phyloP scores from a whole-genome alignment of 2,113 vertebrate genomes.

The Entosphenus tridentatus region DNA sequence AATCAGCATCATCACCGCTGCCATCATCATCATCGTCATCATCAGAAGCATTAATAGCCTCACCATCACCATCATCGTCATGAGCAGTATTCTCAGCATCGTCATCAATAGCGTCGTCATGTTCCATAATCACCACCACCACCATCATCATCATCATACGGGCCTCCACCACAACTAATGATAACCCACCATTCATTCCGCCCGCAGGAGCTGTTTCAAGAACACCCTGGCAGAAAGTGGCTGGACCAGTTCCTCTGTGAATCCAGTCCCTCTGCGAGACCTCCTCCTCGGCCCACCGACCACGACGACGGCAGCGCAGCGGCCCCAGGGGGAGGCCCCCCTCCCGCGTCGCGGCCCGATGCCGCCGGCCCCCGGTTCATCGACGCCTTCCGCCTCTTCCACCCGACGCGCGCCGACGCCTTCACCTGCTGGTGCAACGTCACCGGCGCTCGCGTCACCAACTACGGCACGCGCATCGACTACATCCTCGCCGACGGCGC shows the following conservation, averaged over 20 bases:
- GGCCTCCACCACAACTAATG: too few relatives aligned
- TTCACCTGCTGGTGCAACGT: slow-evolving; percentile 56
- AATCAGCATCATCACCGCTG: not conserved
- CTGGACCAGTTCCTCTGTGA: slow-evolving; percentile 22
- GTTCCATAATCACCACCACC: too few relatives aligned
- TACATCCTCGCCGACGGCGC: slow-evolving; percentile 35
- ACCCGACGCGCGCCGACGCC: slow-evolving; percentile 32
- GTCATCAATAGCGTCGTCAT: too few relatives aligned
- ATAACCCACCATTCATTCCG: not conserved
- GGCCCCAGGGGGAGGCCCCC: too few relatives aligned
- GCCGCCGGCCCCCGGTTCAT: slow-evolving; percentile 22
- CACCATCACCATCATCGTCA: not conserved
- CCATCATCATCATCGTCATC: not conserved
- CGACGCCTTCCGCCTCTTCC: slow-evolving; percentile 45
- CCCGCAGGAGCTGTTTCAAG: slow-evolving; percentile 28
- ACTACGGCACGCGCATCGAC: slow-evolving; percentile 63
- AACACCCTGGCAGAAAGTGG: slow-evolving; percentile 49
- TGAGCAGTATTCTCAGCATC: too few relatives aligned
- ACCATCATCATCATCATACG: too few relatives aligned
- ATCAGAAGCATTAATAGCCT: not conserved
- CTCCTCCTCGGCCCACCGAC: too few relatives aligned
- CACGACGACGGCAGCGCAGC: slow-evolving; percentile 4
- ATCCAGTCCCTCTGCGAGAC: slow-evolving; percentile 6
- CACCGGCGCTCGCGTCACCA: slow-evolving; percentile 45
- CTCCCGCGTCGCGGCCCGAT: not conserved